Conservation (phyloP, 2,888 invertebrate genomes). For the Sinotaia quadrata region DNA sequence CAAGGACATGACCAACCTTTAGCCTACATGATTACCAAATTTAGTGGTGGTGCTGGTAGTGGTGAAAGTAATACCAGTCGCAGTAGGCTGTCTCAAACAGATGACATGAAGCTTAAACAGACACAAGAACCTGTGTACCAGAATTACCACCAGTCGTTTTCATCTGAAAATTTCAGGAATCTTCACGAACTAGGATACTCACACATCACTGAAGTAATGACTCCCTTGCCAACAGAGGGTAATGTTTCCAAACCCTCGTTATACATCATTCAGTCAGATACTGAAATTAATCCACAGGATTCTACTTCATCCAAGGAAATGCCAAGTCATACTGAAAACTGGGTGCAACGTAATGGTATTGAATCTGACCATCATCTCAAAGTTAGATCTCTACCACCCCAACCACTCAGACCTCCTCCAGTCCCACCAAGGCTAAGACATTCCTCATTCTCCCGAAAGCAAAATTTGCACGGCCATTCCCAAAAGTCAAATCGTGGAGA, state of each 20-base stretch:
- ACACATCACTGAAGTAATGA: no score
- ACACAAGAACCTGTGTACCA: neutral
- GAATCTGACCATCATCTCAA: neutral
- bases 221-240: no score
- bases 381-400: neutral
- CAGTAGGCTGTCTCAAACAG: constrained; percentile 21
- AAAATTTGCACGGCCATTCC: neutral
- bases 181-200: no score
- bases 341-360: no score
- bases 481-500: constrained; percentile 14
- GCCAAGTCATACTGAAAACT: no score
- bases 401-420: constrained; percentile 11
- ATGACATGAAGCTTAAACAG: constrained; percentile 30
- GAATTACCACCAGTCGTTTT: neutral
- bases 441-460: neutral
- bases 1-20: no score
- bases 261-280: no score
- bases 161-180: no score
- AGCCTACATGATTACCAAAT: neutral
- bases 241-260: no score
- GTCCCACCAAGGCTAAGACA: neutral
- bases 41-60: neutral
- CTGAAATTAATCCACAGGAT: no score
- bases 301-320: no score
- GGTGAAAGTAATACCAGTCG: neutral